Conservation (phyloP, 2,888 invertebrate species). For the Caenorhabditis sp. region DNA sequence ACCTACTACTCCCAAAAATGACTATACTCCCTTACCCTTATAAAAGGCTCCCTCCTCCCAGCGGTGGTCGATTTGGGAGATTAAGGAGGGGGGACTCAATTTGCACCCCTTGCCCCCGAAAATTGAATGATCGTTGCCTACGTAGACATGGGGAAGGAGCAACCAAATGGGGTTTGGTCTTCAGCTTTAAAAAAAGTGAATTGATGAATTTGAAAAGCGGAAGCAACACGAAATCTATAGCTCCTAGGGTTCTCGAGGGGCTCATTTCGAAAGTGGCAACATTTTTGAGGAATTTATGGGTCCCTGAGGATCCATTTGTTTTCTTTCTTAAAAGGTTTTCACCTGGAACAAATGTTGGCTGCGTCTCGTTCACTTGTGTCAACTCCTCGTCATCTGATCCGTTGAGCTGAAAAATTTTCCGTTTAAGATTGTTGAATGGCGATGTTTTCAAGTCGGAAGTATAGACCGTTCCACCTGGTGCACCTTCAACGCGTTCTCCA, state of each 20-base stretch:
- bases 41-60: neutral
- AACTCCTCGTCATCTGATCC: constrained; percentile 34
- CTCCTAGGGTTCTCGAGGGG: neutral
- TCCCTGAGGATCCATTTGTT: neutral
- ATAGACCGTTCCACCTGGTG: too few species aligned
- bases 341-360: constrained; percentile 64
- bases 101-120: neutral
- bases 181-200: neutral
- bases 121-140: constrained; percentile 24
- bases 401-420: constrained; percentile 42
- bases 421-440: too few species aligned
- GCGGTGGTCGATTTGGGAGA: constrained; percentile 35
- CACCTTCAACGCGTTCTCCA: too few species aligned
- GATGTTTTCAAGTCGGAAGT: too few species aligned
- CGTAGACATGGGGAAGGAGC: neutral
- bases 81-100: constrained; percentile 28
- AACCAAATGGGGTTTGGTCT: constrained; percentile 31
- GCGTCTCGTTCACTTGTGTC: constrained; percentile 30
- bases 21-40: neutral
- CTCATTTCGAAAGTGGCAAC: constrained; percentile 20
- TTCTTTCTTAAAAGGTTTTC: neutral
- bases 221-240: neutral
- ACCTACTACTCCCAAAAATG: neutral
- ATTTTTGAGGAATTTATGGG: constrained; percentile 16
- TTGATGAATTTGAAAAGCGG: neutral